phyloP scores from a whole-genome alignment of 2,888 invertebrate species.

The Sminthurinus aureus region DNA sequence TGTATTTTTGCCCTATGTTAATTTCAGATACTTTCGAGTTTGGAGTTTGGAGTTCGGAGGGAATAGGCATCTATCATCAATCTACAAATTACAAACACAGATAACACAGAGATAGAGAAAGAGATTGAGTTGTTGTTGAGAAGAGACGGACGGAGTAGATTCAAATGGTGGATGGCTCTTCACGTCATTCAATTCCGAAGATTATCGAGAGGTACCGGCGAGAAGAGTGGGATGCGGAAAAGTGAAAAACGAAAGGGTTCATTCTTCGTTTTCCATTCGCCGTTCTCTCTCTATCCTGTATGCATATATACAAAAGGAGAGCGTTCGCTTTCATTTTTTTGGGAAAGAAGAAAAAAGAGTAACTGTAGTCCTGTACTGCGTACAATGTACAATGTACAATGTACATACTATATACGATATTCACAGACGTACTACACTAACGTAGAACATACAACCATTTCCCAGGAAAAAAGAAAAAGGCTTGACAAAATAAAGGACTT shows the following conservation, averaged over 20 bases:
- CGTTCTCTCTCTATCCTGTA: not conserved
- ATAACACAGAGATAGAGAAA: not conserved
- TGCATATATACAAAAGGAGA: not conserved
- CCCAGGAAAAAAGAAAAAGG: not conserved
- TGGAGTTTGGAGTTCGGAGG: no score
- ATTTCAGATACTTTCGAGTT: not conserved
- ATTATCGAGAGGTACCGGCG: slow-evolving; percentile 30
- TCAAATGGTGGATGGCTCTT: slow-evolving; percentile 20
- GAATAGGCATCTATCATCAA: no score
- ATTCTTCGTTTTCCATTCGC: not conserved
- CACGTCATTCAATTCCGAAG: slow-evolving; percentile 35
- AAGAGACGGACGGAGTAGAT: not conserved
- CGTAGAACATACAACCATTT: no score
- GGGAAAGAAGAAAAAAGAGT: no score
- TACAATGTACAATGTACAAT: no score
- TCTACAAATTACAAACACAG: not conserved
- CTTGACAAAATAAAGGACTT: not conserved
- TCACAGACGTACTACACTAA: no score
- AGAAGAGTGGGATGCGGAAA: not conserved
- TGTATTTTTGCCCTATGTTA: no score
- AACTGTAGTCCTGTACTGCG: no score
- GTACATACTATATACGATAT: no score
- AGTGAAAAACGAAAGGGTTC: slow-evolving; percentile 4
- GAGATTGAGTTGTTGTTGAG: not conserved
- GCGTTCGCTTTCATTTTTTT: no score